Percentiles rank a stretch among this genome's conserved stretches.
Evolutionary conservation across 2,113 vertebrate species (phyloP).

Genomic region (Aythya baeri): DNA sequence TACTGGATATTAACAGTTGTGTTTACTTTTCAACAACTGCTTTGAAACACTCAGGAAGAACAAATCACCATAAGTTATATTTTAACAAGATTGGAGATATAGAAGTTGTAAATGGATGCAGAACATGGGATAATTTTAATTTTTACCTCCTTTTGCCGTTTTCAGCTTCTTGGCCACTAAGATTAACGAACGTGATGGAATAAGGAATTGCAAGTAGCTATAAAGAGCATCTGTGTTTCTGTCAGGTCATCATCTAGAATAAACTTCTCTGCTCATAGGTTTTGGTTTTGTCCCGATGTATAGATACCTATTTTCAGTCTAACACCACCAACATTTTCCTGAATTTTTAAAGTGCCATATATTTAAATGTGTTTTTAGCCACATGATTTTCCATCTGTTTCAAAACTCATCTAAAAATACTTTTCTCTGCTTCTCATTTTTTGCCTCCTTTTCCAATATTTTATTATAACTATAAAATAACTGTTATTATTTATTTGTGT

Average conservation of each 20-base stretch:
- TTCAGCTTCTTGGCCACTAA: neutral
- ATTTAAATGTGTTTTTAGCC: conserved; percentile 4
- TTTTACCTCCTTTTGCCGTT: neutral
- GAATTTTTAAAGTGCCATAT: conserved; percentile 7
- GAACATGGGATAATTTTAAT: neutral
- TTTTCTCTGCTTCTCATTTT: neutral
- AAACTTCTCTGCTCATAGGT: neutral
- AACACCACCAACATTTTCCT: conserved; percentile 11
- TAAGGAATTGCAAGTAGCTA: neutral
- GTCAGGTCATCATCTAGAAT: neutral
- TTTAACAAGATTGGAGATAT: neutral
- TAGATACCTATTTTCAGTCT: conserved; percentile 24
- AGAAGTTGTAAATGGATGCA: neutral
- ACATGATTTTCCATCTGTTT: conserved; percentile 33
- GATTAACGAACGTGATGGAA: neutral
- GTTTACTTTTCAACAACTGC: neutral
- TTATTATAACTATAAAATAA: neutral
- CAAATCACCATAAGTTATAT: neutral
- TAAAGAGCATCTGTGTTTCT: neutral
- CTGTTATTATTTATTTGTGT: neutral
- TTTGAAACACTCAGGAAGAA: neutral
- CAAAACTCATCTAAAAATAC: conserved; percentile 17
- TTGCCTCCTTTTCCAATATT: neutral
- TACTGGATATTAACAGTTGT: neutral
- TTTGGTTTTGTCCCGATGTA: neutral